Percentiles rank a stretch among this genome's conserved stretches.
Evolutionary conservation across 2,797 vertebrate species (phyloP).

Genomic region (Cygnus olor): DNA sequence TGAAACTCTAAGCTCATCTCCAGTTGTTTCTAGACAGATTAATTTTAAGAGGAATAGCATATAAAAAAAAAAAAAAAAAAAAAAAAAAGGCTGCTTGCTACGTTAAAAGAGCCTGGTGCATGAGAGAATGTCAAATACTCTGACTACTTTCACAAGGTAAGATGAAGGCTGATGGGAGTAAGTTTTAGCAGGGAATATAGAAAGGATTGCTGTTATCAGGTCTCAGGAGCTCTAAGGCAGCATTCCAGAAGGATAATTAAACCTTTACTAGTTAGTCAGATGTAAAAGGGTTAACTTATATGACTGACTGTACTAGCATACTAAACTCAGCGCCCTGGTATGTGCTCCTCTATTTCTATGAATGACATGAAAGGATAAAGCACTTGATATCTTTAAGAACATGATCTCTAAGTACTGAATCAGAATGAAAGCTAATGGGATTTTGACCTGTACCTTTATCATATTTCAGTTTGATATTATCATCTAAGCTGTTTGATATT

Average conservation of each 20-base stretch:
- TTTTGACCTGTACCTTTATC: neutral
- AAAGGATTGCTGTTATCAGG: neutral
- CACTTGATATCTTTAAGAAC: neutral
- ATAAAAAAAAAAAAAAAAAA: neutral
- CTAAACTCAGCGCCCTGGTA: neutral
- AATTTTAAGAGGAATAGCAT: neutral
- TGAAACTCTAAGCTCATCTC: neutral
- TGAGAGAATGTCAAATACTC: neutral
- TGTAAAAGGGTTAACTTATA: neutral
- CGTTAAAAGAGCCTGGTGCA: neutral
- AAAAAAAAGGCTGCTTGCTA: neutral
- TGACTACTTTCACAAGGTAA: neutral
- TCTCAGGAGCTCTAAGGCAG: neutral
- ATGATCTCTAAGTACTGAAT: too few species aligned
- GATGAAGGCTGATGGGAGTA: neutral
- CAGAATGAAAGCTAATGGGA: neutral
- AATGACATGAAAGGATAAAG: neutral
- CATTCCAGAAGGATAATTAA: neutral
- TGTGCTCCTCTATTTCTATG: neutral
- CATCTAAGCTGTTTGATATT: neutral
- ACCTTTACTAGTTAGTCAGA: neutral
- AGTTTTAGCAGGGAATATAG: neutral
- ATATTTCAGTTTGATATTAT: neutral
- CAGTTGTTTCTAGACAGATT: neutral
- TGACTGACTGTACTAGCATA: neutral